Base-by-base conservation (phyloP, 2,888 invertebrate species). In the Chaitophorus viminalis region DNA sequence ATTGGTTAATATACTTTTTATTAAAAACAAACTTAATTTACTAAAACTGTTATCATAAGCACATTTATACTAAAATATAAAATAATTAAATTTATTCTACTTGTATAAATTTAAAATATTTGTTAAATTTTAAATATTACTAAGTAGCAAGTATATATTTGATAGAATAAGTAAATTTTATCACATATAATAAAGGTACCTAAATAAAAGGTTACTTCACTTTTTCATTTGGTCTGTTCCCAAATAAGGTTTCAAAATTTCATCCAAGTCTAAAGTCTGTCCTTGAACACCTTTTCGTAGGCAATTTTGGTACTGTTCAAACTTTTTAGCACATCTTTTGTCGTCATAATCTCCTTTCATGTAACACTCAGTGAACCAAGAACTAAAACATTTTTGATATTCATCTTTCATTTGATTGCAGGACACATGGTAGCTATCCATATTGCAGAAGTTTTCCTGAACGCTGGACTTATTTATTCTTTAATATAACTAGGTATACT, bases 311-410 rank as follows among this genome's bases (percentile, higher is more conserved):
- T 86, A 86, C 8, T 79, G 52, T 17, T 86, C 86, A 46, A 78
- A 79, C 21, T 79, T 70, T 86, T 79, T 79, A 3, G 93, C 93
- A 91, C 94, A 95, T 90, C 91, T 91, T 25, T 93, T 91, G 91
- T 94, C 93, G 89, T 93, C 91, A 82, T 90, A 90, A 90, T 93
- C 91, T 1, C 93, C 93, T 91, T 93, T 94, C 82, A 94, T 92
- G 91, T 94, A 94, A 90, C 92, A 93, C 89, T 94, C 93, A 68
- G 93, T 92, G 91, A 94, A 94, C 94, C 94, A 94, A 89, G 91
- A 91, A 91, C 94, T 94, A 91, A 94, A 94, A 91, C 94, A 94
- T 88, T 92, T 91, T 90, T 94, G 94, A 90, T 94, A 94, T 82
- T 92, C 91, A 89, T 92, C 92, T 91, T 95, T 95, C 89, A 95